Evolutionary conservation across 2,888 invertebrate genomes (phyloP).

Genomic region (Gandaritis pyraliata): DNA sequence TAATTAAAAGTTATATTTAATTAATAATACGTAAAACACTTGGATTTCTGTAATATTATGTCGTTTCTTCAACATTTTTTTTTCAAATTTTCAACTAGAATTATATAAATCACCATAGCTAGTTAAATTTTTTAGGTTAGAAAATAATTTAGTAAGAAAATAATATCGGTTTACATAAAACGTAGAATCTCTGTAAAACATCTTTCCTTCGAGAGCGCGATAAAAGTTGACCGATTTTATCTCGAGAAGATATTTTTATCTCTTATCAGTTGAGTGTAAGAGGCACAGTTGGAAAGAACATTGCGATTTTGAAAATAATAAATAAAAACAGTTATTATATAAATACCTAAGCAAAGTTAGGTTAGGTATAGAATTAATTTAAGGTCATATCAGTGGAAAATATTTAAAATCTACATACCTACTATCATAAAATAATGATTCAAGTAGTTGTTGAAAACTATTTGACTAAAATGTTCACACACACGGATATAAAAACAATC

Average conservation of each 20-base stretch:
- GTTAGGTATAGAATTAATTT: not conserved
- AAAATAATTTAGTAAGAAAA: no score
- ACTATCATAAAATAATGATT: not conserved
- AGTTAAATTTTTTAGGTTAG: no score
- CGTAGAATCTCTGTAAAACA: not conserved
- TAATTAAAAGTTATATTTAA: constrained; percentile 54
- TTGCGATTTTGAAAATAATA: not conserved
- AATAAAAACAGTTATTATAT: no score
- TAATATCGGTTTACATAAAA: not conserved
- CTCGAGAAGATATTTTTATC: constrained; percentile 23
- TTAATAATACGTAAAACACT: constrained; percentile 46
- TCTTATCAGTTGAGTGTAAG: constrained; percentile 23
- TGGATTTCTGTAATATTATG: constrained; percentile 4
- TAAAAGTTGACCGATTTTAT: constrained; percentile 27
- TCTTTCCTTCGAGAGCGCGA: constrained; percentile 17
- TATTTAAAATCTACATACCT: not conserved
- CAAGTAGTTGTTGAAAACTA: not conserved
- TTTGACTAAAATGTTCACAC: constrained; percentile 12
- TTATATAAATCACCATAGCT: no score
- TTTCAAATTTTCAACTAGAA: no score
- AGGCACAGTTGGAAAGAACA: constrained; percentile 14
- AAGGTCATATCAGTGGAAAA: not conserved
- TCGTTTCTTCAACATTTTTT: no score
- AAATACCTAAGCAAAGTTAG: not conserved
- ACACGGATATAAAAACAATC: constrained; percentile 34